Conservation (phyloP, 2,113 vertebrate species). For the Calcarius ornatus region DNA sequence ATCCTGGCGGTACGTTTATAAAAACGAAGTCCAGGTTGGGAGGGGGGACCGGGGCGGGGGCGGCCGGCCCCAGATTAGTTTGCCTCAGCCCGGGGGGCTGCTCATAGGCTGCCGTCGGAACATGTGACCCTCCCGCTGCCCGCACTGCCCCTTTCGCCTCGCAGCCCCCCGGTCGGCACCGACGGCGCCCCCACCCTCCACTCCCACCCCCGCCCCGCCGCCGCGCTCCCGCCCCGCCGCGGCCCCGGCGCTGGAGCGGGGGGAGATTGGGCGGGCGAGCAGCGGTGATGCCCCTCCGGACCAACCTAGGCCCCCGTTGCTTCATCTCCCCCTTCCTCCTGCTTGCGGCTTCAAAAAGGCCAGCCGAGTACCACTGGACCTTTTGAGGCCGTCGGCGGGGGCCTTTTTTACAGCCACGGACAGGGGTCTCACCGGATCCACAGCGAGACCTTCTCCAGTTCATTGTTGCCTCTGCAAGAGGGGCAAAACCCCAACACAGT, state of each 20-base stretch:
- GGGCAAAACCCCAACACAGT: neutral
- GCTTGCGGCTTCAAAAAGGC: conserved; percentile 2
- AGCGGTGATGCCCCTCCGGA: neutral
- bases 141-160: conserved; percentile 53
- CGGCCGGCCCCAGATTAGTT: conserved; percentile 69
- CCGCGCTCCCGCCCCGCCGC: neutral
- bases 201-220: neutral
- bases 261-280: neutral
- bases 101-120: conserved; percentile 67
- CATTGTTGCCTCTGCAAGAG: neutral
- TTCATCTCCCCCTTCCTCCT: neutral
- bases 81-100: conserved; percentile 50
- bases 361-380: neutral
- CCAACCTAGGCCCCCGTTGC: neutral
- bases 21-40: conserved; percentile 77
- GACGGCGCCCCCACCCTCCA: neutral
- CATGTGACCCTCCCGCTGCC: conserved; percentile 66
- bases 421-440: neutral
- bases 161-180: neutral
- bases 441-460: neutral
- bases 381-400: neutral
- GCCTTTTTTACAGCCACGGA: neutral
- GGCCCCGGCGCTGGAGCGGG: neutral
- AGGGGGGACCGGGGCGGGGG: conserved; percentile 66
- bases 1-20: conserved; percentile 79